These are phyloP conservation scores for Colaptes auratus DNA, from an alignment of 2,113 vertebrate genomes.

Conservation along the genomic window DNA sequence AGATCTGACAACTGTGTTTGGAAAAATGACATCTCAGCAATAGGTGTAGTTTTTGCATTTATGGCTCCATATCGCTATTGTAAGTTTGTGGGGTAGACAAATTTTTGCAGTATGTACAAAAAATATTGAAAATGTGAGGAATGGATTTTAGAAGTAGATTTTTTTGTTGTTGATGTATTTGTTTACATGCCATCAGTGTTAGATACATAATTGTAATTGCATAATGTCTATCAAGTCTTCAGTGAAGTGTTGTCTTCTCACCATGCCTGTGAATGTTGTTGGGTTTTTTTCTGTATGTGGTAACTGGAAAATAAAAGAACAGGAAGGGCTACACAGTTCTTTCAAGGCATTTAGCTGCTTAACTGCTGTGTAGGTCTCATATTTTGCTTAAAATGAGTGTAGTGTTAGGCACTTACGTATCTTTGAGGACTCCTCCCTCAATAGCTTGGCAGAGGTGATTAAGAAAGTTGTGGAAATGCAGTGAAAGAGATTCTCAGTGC, in stretches of 20 bases:
- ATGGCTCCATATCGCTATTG: background rate
- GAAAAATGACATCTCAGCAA: slow-evolving; percentile 23
- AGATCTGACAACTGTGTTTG: slow-evolving; percentile 35
- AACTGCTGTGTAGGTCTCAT: background rate
- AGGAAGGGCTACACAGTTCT: background rate
- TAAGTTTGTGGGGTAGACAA: background rate
- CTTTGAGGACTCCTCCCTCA: background rate
- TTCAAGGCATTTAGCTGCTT: background rate
- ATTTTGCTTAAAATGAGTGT: background rate
- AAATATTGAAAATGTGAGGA: background rate
- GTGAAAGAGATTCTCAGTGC: accelerated
- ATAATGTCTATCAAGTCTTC: background rate
- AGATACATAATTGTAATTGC: background rate
- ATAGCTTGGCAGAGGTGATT: background rate
- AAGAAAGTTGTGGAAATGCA: background rate
- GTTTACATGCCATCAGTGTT: background rate
- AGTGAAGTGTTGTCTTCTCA: background rate
- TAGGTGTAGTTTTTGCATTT: background rate
- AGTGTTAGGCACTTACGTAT: background rate
- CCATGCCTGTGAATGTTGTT: background rate
- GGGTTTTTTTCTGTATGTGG: background rate
- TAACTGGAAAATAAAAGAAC: background rate
- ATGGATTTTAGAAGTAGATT: background rate
- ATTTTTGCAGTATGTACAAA: background rate
- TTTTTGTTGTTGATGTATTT: background rate